Evolutionary conservation across 2,888 invertebrate genomes (phyloP).

Genomic region (Drosophila algonquin): DNA sequence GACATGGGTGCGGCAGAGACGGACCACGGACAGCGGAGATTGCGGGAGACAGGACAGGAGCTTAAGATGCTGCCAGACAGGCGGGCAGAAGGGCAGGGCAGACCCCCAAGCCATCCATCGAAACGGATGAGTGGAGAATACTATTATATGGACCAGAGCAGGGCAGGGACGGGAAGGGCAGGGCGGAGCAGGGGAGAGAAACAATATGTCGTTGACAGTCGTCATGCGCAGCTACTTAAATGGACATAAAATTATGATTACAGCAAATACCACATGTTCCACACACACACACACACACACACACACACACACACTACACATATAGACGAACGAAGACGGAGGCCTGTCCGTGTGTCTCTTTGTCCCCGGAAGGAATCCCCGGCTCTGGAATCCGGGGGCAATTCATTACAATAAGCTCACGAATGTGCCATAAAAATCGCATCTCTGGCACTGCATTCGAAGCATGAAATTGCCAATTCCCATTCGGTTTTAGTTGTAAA

Average conservation of each 20-base stretch:
- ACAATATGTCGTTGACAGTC: constrained; percentile 69
- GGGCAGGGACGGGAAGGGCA: constrained; percentile 1
- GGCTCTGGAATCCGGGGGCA: constrained; percentile 55
- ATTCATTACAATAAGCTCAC: constrained; percentile 83
- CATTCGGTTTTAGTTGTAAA: constrained; percentile 76
- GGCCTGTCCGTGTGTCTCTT: neutral
- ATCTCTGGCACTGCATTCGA: constrained; percentile 62
- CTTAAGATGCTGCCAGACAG: constrained; percentile 52
- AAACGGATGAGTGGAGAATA: neutral
- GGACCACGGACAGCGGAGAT: constrained; percentile 9
- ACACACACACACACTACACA: constrained; percentile 48
- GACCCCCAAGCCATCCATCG: neutral
- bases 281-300: constrained; percentile 1
- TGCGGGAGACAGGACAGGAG: constrained; percentile 41
- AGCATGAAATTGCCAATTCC: constrained; percentile 79
- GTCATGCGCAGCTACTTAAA: constrained; percentile 75
- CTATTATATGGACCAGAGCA: constrained; percentile 10
- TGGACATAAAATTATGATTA: constrained; percentile 80
- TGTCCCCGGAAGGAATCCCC: constrained; percentile 31
- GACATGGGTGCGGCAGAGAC: constrained; percentile 5
- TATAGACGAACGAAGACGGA: neutral
- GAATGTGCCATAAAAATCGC: constrained; percentile 81
- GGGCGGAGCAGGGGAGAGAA: constrained; percentile 5
- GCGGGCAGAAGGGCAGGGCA: constrained; percentile 3
- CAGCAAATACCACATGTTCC: constrained; percentile 74